Conservation (phyloP, 2,113 vertebrate species). For the Callaeas wilsoni region DNA sequence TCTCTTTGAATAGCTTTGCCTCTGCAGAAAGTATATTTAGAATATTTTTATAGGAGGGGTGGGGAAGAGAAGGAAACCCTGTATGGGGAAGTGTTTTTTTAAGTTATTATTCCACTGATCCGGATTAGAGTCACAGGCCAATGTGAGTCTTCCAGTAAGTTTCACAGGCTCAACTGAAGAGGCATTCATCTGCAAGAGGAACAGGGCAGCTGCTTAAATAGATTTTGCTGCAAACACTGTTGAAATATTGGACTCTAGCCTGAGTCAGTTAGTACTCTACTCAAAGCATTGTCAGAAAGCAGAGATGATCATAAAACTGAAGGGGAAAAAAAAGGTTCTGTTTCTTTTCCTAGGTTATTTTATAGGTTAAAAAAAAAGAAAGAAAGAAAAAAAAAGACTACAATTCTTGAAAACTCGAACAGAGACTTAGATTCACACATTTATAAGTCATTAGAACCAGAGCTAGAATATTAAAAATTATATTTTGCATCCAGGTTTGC, state of each 20-base stretch:
- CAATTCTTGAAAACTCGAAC: neutral
- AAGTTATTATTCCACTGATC: neutral
- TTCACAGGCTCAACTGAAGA: neutral
- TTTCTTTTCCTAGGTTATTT: neutral
- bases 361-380: neutral
- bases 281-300: neutral
- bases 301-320: neutral
- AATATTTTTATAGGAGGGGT: neutral
- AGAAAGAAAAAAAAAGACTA: too few relatives aligned
- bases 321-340: accelerated
- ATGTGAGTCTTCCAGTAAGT: neutral
- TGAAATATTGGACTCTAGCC: neutral
- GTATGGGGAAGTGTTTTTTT: neutral
- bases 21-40: neutral
- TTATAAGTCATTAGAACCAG: neutral
- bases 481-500: neutral
- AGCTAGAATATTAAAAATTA: neutral
- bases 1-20: neutral
- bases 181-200: neutral
- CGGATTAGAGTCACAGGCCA: neutral
- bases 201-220: neutral
- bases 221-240: neutral
- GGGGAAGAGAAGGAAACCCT: neutral
- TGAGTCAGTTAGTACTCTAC: neutral
- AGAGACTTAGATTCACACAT: neutral